phyloP scores from a whole-genome alignment of 2,888 invertebrate genomes.

The Panorpa germanica region DNA sequence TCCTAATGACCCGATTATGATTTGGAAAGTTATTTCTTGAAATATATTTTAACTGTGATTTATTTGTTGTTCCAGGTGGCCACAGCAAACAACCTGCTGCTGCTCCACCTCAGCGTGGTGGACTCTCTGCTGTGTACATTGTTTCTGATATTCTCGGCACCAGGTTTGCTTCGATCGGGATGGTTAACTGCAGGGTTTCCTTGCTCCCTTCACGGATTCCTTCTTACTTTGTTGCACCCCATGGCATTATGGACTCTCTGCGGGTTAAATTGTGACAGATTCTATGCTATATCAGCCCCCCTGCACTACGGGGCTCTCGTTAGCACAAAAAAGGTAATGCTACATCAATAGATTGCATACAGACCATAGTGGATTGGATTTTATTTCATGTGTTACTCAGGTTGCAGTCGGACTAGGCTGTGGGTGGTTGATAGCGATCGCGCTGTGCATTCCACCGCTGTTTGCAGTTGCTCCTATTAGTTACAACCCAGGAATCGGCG shows the following conservation, averaged over 20 bases:
- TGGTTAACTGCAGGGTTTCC: slow-evolving; percentile 27
- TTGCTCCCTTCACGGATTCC: slow-evolving; percentile 44
- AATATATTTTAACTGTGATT: no score
- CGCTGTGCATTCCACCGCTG: slow-evolving; percentile 42
- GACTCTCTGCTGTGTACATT: slow-evolving; percentile 45
- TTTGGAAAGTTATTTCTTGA: no score
- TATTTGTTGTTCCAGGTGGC: slow-evolving; percentile 28
- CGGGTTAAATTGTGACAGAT: slow-evolving; percentile 60
- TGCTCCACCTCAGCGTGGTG: slow-evolving; percentile 52
- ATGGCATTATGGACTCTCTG: slow-evolving; percentile 63
- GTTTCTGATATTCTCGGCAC: slow-evolving; percentile 33
- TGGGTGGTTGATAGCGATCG: slow-evolving; percentile 45
- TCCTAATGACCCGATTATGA: no score
- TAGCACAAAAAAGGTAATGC: slow-evolving; percentile 47
- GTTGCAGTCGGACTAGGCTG: slow-evolving; percentile 43
- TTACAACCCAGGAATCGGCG: slow-evolving; percentile 34
- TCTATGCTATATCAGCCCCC: slow-evolving; percentile 63
- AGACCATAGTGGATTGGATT: slow-evolving; percentile 1
- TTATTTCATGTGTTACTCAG: slow-evolving; percentile 18
- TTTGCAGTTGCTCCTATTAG: slow-evolving; percentile 36
- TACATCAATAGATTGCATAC: no score
- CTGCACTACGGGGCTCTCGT: slow-evolving; percentile 62
- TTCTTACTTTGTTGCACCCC: slow-evolving; percentile 52
- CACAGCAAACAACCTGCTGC: slow-evolving; percentile 48
- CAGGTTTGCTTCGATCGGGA: slow-evolving; percentile 22